Base-by-base conservation (phyloP, 2,888 invertebrate species). In the Drosophila borborema region DNA sequence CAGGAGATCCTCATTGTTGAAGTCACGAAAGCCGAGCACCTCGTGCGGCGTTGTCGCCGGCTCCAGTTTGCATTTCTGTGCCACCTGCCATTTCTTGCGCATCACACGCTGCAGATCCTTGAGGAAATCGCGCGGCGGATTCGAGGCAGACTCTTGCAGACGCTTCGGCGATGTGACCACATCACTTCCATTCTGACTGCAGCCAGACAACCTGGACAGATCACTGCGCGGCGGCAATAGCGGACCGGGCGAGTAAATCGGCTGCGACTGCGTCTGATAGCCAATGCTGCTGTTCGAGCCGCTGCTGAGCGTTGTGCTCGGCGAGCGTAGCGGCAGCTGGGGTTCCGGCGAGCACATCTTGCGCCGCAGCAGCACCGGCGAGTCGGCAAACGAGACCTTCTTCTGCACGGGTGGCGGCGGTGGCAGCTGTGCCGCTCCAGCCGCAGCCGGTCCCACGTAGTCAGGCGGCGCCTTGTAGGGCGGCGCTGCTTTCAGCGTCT, bases 1-100 rank as follows among this genome's bases (percentile, higher is more conserved):
- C 36, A 91, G 82, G 12, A 92, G 77, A 34, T 96, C 86, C 34
- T 91, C 94, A 0, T 94, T 94, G 7, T 96, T 96, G 38, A 97
- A 97, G 91, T 97, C 97, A 9, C 98, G 94, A 91, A 98, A 98
- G 1, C 98, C 98, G 9, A 98, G 94, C 3, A 98, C 98, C 92
- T 98, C 97, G 90, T 98, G 97, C 0, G 98, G 98, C 45, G 97
- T 97, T 2, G 97, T 97, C n/a, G 96, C 95, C 16, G 96, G 96
- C 92, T 98, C 98, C 31, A 96, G 93, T 92, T 97, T 97, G 91
- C 98, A 97, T 91, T 98, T 98, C 90, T 98, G 98, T 4, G 98
- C 98, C 1, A 98, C 97, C 90, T 97, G 97, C 97, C 97, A 97
- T 90, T 98, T 98, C 91, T 98, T 98, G 79, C 97, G 95, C 97